Evolutionary conservation across 2,888 invertebrate genomes (phyloP).

Genomic region (Myopa tessellatipennis): DNA sequence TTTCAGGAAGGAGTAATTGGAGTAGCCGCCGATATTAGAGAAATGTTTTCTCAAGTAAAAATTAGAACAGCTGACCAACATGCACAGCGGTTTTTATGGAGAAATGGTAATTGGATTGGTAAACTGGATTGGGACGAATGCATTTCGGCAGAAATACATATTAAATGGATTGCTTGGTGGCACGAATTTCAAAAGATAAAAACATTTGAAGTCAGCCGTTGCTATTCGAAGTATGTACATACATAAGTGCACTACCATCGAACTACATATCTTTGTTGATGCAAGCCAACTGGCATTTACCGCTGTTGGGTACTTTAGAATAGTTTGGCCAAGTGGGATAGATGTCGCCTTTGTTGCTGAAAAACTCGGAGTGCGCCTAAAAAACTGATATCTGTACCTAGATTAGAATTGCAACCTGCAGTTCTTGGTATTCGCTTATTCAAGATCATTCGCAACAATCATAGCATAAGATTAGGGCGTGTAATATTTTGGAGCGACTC

Average conservation of each 20-base stretch:
- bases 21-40: constrained; percentile 36
- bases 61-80: constrained; percentile 47
- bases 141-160: constrained; percentile 32
- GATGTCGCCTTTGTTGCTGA: constrained; percentile 19
- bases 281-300: constrained; percentile 16
- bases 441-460: constrained; percentile 34
- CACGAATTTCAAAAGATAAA: constrained; percentile 16
- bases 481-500: constrained; percentile 43
- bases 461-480: constrained; percentile 26
- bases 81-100: constrained; percentile 48
- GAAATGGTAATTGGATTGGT: constrained; percentile 14
- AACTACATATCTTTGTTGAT: constrained; percentile 20
- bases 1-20: constrained; percentile 6
- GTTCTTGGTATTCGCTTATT: constrained; percentile 16
- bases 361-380: constrained; percentile 14
- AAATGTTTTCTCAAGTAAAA: constrained; percentile 40
- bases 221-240: not conserved
- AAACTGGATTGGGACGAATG: constrained; percentile 45
- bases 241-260: not conserved
- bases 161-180: constrained; percentile 11
- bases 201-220: not conserved
- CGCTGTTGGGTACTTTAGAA: constrained; percentile 11
- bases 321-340: not conserved
- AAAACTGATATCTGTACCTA: constrained; percentile 17
- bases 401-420: constrained; percentile 33